phyloP scores from a whole-genome alignment of 2,888 invertebrate genomes.

The Lagria hirta region DNA sequence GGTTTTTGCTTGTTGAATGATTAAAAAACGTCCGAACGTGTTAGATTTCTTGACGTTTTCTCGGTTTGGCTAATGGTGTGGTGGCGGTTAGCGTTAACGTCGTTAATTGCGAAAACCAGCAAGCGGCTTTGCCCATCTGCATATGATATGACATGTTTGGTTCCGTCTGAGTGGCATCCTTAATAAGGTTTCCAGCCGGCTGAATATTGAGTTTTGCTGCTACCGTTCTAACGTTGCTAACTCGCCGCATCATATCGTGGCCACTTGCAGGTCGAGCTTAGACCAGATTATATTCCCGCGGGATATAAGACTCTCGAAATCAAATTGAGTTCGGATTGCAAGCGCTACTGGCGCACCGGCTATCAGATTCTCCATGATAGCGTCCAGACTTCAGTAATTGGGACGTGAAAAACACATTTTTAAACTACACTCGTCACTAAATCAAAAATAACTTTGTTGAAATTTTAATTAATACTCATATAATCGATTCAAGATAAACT shows the following conservation, averaged over 20 bases:
- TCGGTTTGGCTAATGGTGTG: conserved; percentile 12
- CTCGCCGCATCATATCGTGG: conserved; percentile 47
- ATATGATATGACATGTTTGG: conserved; percentile 48
- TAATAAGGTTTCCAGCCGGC: conserved; percentile 57
- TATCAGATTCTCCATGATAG: conserved; percentile 46
- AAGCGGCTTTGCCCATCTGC: conserved; percentile 43
- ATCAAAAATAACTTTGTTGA: too few species aligned
- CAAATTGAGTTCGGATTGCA: conserved; percentile 56
- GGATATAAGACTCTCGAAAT: conserved; percentile 52
- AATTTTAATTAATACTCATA: too few species aligned
- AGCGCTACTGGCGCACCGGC: conserved; percentile 44
- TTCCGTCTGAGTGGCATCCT: conserved; percentile 53
- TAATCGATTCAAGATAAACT: too few species aligned
- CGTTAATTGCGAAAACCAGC: conserved; percentile 47
- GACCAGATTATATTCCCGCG: conserved; percentile 54
- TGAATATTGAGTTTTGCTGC: conserved; percentile 55
- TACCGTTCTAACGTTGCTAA: too few species aligned
- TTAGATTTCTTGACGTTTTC: conserved; percentile 19
- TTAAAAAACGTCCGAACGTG: conserved; percentile 18
- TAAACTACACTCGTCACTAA: too few species aligned
- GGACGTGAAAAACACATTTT: conserved; percentile 31
- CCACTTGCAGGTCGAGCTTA: conserved; percentile 54
- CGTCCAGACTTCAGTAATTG: conserved; percentile 45
- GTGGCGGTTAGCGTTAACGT: conserved; percentile 25
- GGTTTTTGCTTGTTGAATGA: conserved; percentile 20